Percentiles rank a stretch among this genome's conserved stretches.
Conservation (phyloP, 1,140 invertebrate species). For the Zaprionus tsacasi region DNA sequence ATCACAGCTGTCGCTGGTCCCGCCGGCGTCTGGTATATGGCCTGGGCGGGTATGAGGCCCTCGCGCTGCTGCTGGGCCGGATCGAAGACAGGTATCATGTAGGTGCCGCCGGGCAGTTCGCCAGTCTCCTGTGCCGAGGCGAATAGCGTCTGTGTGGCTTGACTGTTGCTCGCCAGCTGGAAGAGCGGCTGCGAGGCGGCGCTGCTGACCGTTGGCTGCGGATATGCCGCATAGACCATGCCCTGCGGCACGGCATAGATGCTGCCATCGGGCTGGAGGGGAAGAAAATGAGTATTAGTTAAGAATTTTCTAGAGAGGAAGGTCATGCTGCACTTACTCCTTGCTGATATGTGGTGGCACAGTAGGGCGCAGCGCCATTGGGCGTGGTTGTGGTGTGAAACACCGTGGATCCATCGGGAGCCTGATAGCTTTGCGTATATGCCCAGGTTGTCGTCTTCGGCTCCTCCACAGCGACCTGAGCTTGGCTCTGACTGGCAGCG, state of each 20-base stretch:
- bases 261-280: constrained; percentile 78
- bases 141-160: constrained; percentile 59
- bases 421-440: constrained; percentile 80
- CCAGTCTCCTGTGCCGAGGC: constrained; percentile 64
- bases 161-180: constrained; percentile 66
- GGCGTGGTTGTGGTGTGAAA: constrained; percentile 79
- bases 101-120: constrained; percentile 77
- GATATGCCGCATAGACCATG: constrained; percentile 83
- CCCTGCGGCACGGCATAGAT: constrained; percentile 83
- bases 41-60: constrained; percentile 73
- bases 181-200: constrained; percentile 68
- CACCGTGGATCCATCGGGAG: constrained; percentile 77
- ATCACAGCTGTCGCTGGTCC: constrained; percentile 70
- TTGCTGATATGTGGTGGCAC: constrained; percentile 84
- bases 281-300: background rate
- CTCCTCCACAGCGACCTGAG: constrained; percentile 63
- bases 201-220: constrained; percentile 64
- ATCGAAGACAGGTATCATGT: constrained; percentile 84
- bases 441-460: constrained; percentile 77
- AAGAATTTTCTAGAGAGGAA: background rate
- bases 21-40: constrained; percentile 74
- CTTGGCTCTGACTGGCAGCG: constrained; percentile 53
- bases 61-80: constrained; percentile 74
- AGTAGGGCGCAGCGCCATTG: constrained; percentile 72
- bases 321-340: constrained; percentile 58